These are phyloP conservation scores for Leptoclinus maculatus DNA, from an alignment of 2,797 vertebrate species.

Conservation along the genomic window DNA sequence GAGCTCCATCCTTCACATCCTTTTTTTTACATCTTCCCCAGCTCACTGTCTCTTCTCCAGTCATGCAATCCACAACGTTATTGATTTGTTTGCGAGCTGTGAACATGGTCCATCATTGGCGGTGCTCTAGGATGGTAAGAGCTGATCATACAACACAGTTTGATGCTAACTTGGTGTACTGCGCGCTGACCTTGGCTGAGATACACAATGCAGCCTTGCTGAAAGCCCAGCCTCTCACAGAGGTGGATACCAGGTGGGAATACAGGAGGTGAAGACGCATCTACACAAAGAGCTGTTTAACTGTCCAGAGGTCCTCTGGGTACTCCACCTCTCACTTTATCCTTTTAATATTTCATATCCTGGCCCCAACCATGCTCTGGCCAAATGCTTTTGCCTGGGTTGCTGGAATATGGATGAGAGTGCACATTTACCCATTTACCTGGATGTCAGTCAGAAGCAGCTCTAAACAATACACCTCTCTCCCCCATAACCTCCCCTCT, in stretches of 20 bases:
- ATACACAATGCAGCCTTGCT: conserved; percentile 55
- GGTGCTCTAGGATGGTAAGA: conserved; percentile 64
- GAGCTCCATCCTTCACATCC: conserved; percentile 58
- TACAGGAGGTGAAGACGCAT: conserved; percentile 73
- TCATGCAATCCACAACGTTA: conserved; percentile 69
- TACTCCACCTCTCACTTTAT: conserved; percentile 83
- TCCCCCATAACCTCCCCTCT: conserved; percentile 67
- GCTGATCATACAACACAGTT: conserved; percentile 76
- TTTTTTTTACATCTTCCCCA: conserved; percentile 57
- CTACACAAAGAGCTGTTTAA: conserved; percentile 81
- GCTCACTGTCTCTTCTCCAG: conserved; percentile 56
- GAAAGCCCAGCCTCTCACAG: conserved; percentile 53
- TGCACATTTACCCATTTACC: conserved; percentile 85
- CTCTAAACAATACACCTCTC: conserved; percentile 76
- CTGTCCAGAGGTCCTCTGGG: conserved; percentile 79
- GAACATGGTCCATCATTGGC: conserved; percentile 66
- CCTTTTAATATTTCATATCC: conserved; percentile 87
- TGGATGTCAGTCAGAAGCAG: conserved; percentile 79
- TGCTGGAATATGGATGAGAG: conserved; percentile 88
- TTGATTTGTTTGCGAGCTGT: conserved; percentile 73
- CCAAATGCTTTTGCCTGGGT: conserved; percentile 76
- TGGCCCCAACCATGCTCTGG: conserved; percentile 69
- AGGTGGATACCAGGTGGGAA: conserved; percentile 65
- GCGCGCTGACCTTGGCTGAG: conserved; percentile 69
- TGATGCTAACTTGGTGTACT: conserved; percentile 64